These are phyloP conservation scores for Anastrepha ludens DNA, from an alignment of 1,140 invertebrate genomes.

Conservation along the genomic window DNA sequence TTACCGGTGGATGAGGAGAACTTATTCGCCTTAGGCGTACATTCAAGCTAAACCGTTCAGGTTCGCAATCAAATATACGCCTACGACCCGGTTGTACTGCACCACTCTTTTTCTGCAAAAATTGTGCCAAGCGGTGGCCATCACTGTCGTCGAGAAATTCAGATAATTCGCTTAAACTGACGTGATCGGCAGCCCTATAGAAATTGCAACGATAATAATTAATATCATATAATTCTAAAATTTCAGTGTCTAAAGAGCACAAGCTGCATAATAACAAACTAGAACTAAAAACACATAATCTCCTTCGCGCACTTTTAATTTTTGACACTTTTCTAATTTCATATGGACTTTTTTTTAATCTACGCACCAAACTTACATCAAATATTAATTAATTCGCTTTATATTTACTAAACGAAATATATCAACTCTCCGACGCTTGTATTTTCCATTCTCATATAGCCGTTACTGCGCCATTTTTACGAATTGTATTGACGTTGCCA, in stretches of 20 bases:
- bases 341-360: background rate
- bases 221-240: background rate
- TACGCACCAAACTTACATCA: background rate
- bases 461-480: constrained; percentile 11
- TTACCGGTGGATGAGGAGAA: background rate
- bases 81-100: background rate
- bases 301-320: background rate
- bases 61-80: constrained; percentile 25
- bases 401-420: background rate
- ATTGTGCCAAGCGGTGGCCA: constrained; percentile 55
- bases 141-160: constrained; percentile 54
- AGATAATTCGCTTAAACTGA: constrained; percentile 25
- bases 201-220: background rate
- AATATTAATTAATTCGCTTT: background rate
- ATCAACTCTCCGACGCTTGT: background rate
- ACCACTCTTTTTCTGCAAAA: constrained; percentile 52
- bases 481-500: background rate
- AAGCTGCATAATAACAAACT: background rate
- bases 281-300: background rate
- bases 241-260: background rate
- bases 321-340: background rate
- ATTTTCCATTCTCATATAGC: background rate
- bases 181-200: background rate
- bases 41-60: constrained; percentile 43
- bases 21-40: constrained; percentile 33